Conservation (phyloP, 2,797 vertebrate species). For the Hippoglossus hippoglossus region DNA sequence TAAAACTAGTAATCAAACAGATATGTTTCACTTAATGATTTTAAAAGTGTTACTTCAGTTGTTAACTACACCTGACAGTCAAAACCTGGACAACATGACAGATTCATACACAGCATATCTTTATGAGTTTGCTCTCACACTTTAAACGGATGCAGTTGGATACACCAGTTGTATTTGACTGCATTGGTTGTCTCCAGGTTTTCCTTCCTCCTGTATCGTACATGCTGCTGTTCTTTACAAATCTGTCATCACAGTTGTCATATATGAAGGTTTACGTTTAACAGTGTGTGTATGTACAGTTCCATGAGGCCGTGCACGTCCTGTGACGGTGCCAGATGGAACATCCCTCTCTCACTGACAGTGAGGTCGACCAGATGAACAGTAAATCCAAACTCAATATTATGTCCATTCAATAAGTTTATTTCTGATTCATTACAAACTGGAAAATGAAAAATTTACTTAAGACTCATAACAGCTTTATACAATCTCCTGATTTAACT, state of each 20-base stretch:
- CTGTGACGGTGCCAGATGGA: conserved; percentile 71
- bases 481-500: too few relatives aligned
- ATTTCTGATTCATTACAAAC: not conserved
- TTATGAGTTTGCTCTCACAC: too few relatives aligned
- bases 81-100: too few relatives aligned
- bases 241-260: conserved; percentile 3
- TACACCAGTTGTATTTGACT: too few relatives aligned
- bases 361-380: conserved; percentile 61
- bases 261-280: not conserved
- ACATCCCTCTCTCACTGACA: conserved; percentile 45
- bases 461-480: too few relatives aligned
- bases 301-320: conserved; percentile 40
- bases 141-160: too few relatives aligned
- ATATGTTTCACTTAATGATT: too few relatives aligned
- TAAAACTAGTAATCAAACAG: too few relatives aligned
- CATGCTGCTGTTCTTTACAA: conserved; percentile 3
- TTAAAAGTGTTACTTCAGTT: too few relatives aligned
- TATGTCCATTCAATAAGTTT: not conserved
- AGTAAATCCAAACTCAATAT: not conserved
- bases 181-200: not conserved
- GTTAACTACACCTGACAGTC: too few relatives aligned
- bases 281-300: conserved; percentile 8
- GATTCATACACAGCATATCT: too few relatives aligned
- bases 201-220: not conserved
- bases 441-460: not conserved